Evolutionary conservation across 2,888 invertebrate species (phyloP).

Genomic region (Xestia sexstrigata): DNA sequence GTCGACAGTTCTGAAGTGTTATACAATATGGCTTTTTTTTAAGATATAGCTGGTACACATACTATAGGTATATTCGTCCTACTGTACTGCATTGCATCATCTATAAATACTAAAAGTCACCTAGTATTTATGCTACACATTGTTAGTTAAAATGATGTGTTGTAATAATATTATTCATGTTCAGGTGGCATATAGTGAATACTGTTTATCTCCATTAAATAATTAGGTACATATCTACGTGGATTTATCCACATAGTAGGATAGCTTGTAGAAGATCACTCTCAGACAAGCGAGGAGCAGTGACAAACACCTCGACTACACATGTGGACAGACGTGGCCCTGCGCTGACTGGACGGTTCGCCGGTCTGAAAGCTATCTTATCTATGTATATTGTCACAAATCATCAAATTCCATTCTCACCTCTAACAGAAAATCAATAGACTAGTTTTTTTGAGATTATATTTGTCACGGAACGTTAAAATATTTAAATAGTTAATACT

Average conservation of each 20-base stretch:
- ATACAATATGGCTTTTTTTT: background rate
- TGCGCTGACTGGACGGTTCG: slow-evolving; percentile 41
- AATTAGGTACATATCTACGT: slow-evolving; percentile 61
- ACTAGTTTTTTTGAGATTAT: slow-evolving; percentile 69
- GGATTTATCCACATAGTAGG: slow-evolving; percentile 63
- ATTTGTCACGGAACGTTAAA: slow-evolving; percentile 63
- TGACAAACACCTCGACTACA: slow-evolving; percentile 17
- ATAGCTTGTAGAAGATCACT: slow-evolving; percentile 50
- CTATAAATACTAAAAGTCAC: background rate
- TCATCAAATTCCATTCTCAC: slow-evolving; percentile 25
- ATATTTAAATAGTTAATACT: slow-evolving; percentile 64
- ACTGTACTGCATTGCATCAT: too few relatives aligned
- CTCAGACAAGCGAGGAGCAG: slow-evolving; percentile 42
- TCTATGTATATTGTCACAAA: too few relatives aligned
- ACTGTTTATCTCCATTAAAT: slow-evolving; percentile 70
- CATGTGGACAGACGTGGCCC: background rate
- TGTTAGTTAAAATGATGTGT: background rate
- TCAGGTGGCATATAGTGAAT: slow-evolving; percentile 68
- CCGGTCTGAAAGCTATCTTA: slow-evolving; percentile 39
- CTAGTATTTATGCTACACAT: background rate
- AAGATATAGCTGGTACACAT: too few relatives aligned
- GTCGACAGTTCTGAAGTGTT: background rate
- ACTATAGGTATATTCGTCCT: too few relatives aligned
- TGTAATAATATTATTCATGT: slow-evolving; percentile 30
- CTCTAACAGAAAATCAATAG: slow-evolving; percentile 64